phyloP scores from a whole-genome alignment of 2,888 invertebrate genomes.

The Pollenia labialis region DNA sequence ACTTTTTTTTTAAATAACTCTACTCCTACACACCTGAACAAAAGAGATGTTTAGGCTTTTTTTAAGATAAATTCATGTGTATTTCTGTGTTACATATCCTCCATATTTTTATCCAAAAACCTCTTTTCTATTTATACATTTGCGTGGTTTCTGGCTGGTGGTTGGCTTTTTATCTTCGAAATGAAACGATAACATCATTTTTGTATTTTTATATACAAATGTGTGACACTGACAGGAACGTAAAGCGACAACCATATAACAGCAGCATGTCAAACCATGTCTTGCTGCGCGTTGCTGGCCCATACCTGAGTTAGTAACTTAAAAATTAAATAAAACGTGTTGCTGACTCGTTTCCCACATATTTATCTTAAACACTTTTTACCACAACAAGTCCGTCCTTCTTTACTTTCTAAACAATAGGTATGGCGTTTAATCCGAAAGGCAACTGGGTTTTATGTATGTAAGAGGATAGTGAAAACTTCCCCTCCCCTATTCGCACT shows the following conservation, averaged over 20 bases:
- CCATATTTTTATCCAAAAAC: not conserved
- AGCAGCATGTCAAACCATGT: constrained; percentile 36
- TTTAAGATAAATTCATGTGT: no score
- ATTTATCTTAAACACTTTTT: not conserved
- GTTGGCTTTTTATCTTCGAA: constrained; percentile 39
- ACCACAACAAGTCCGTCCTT: not conserved
- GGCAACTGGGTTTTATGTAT: not conserved
- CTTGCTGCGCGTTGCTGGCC: not conserved
- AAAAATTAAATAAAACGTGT: constrained; percentile 13
- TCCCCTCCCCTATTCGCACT: not conserved
- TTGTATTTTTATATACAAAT: not conserved
- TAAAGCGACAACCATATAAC: constrained; percentile 56
- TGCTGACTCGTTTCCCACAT: not conserved
- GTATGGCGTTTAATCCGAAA: not conserved
- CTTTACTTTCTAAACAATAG: not conserved
- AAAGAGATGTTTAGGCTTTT: not conserved
- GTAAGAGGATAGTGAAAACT: not conserved
- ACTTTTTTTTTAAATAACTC: no score
- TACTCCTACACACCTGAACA: not conserved
- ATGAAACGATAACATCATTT: constrained; percentile 56
- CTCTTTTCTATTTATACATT: not conserved
- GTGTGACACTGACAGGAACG: constrained; percentile 57
- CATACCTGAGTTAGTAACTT: not conserved
- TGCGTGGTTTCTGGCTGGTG: constrained; percentile 19
- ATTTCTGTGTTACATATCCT: not conserved